phyloP scores from a whole-genome alignment of 1,140 invertebrate genomes.

The Eumeta japonica region DNA sequence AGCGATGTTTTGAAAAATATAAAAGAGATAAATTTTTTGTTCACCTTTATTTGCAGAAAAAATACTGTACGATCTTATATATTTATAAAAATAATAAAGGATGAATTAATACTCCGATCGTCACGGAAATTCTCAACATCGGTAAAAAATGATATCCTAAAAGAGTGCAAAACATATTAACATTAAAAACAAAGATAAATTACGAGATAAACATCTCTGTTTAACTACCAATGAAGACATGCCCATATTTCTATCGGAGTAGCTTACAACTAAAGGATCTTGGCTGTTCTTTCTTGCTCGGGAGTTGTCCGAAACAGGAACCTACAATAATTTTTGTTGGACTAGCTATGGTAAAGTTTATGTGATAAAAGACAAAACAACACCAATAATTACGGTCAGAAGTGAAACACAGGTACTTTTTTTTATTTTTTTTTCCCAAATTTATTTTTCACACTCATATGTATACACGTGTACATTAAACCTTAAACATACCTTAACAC shows the following conservation, averaged over 20 bases:
- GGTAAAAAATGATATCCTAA: conserved; percentile 9
- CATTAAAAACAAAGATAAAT: conserved; percentile 11
- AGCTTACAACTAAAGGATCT: conserved; percentile 10
- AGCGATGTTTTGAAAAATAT: no score
- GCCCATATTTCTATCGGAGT: conserved; percentile 11
- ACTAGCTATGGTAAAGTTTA: conserved; percentile 1
- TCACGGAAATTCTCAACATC: conserved; percentile 12
- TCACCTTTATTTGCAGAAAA: no score
- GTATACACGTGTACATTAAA: no score
- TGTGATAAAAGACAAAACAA: neutral
- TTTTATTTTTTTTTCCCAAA: no score
- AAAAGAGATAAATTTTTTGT: no score
- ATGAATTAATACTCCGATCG: no score
- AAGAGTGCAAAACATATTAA: conserved; percentile 10
- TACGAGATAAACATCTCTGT: conserved; percentile 13
- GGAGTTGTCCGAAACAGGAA: neutral
- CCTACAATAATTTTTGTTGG: neutral
- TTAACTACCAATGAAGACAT: conserved; percentile 8
- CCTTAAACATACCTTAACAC: no score
- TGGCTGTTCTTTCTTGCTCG: conserved; percentile 5
- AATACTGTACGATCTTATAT: no score
- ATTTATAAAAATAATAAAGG: no score
- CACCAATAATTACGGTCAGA: no score
- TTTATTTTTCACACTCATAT: no score
- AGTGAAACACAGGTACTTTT: no score